phyloP scores from a whole-genome alignment of 35 echinoderm and acorn worm genomes.

The Strongylocentrotus purpuratus region DNA sequence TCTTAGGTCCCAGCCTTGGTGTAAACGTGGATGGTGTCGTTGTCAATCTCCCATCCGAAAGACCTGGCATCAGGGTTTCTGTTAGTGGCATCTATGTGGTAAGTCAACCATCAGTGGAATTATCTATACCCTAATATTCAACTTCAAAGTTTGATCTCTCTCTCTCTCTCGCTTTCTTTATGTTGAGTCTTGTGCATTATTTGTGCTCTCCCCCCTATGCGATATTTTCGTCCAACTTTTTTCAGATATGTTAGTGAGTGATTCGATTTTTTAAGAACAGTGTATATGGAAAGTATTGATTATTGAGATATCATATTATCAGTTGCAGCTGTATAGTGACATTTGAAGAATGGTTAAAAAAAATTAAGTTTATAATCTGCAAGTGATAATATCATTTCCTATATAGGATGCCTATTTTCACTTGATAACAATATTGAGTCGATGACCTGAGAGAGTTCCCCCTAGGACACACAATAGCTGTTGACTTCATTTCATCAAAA shows the following conservation, averaged over 20 bases:
- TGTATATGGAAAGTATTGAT: too few relatives aligned
- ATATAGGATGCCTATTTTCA: too few relatives aligned
- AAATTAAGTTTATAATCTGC: too few relatives aligned
- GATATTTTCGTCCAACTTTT: too few relatives aligned
- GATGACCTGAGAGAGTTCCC: too few relatives aligned
- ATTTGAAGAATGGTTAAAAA: neutral
- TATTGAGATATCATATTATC: neutral
- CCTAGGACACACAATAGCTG: too few relatives aligned
- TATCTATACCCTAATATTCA: neutral
- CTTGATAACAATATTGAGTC: too few relatives aligned
- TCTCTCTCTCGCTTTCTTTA: neutral
- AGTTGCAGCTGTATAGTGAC: neutral
- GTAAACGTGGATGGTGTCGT: slow-evolving; percentile 62
- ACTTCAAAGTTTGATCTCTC: neutral
- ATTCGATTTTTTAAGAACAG: too few relatives aligned
- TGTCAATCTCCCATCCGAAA: slow-evolving; percentile 62
- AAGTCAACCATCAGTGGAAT: neutral
- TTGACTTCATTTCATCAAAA: too few relatives aligned
- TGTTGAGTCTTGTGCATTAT: neutral
- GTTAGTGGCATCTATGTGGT: slow-evolving; percentile 85
- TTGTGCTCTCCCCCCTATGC: too few relatives aligned
- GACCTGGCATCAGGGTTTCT: slow-evolving; percentile 55
- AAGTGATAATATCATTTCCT: too few relatives aligned
- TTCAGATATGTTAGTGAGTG: too few relatives aligned
- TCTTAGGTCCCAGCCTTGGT: slow-evolving; percentile 39